Conservation (phyloP, 1,140 invertebrate genomes). For the Phthorimaea operculella region DNA sequence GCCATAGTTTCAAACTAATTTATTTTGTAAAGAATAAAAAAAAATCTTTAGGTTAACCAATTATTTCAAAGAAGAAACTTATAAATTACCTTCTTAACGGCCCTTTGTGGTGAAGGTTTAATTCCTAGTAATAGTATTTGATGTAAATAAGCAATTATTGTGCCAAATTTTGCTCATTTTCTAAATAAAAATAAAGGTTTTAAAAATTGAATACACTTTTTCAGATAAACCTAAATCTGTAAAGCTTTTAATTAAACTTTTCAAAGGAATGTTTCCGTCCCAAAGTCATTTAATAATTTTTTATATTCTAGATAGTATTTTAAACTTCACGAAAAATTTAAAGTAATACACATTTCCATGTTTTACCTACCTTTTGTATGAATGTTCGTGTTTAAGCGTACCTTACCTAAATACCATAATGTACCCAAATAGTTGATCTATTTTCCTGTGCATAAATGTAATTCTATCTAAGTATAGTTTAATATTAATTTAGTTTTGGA, state of each 20-base stretch:
- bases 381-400: not conserved
- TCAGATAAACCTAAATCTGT: not conserved
- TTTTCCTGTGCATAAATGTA: constrained; percentile 1
- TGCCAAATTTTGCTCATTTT: constrained; percentile 13
- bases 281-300: constrained; percentile 57
- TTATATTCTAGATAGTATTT: constrained; percentile 27
- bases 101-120: not conserved
- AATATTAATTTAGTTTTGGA: no score
- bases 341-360: constrained; percentile 14
- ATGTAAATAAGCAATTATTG: constrained; percentile 10
- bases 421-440: not conserved
- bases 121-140: not conserved
- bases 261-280: constrained; percentile 55
- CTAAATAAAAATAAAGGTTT: not conserved
- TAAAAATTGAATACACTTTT: not conserved
- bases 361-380: constrained; percentile 17
- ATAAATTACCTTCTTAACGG: no score
- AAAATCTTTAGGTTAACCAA: no score
- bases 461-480: not conserved
- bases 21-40: no score
- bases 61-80: no score
- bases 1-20: no score
- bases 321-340: constrained; percentile 19
- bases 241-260: constrained; percentile 9
- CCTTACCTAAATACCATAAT: not conserved